Percentiles rank a stretch among this genome's conserved stretches.
Conservation (phyloP, 1,140 invertebrate species). For the Anoplolepis gracilipes region DNA sequence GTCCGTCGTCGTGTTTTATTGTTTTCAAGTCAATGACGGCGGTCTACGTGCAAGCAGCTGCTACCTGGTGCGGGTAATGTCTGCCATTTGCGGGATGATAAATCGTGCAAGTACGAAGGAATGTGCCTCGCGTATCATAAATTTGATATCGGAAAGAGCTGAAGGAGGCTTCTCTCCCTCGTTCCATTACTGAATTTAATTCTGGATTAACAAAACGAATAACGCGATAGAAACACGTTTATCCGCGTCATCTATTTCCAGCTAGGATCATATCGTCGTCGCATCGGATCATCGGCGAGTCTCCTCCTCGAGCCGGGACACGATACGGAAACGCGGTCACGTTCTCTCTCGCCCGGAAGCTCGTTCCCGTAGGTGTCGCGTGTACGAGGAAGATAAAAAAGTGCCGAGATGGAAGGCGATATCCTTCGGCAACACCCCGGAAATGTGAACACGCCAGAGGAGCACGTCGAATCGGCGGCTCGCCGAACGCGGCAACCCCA, state of each 20-base stretch:
- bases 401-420: slow-evolving; percentile 57
- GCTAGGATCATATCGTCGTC: neutral
- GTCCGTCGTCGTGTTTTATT: slow-evolving; percentile 32
- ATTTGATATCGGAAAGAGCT: slow-evolving; percentile 5
- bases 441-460: slow-evolving; percentile 35
- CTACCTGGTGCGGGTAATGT: slow-evolving; percentile 2
- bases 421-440: slow-evolving; percentile 66
- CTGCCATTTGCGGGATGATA: neutral
- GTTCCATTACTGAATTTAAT: slow-evolving; percentile 16
- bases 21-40: slow-evolving; percentile 1
- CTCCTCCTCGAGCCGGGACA: slow-evolving; percentile 32
- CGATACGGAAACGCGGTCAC: slow-evolving; percentile 60
- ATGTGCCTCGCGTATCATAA: slow-evolving; percentile 10
- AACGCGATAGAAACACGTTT: neutral
- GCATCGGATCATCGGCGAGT: slow-evolving; percentile 16
- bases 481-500: slow-evolving; percentile 46
- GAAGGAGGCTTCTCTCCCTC: neutral
- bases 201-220: neutral
- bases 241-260: slow-evolving; percentile 20
- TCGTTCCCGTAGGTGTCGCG: slow-evolving; percentile 50
- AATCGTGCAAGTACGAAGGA: neutral
- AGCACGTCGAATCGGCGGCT: slow-evolving; percentile 58
- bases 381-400: slow-evolving; percentile 67
- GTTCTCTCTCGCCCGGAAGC: slow-evolving; percentile 32
- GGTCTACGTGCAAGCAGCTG: neutral